phyloP scores from a whole-genome alignment of 1,140 invertebrate genomes.

The Camponotus floridanus region DNA sequence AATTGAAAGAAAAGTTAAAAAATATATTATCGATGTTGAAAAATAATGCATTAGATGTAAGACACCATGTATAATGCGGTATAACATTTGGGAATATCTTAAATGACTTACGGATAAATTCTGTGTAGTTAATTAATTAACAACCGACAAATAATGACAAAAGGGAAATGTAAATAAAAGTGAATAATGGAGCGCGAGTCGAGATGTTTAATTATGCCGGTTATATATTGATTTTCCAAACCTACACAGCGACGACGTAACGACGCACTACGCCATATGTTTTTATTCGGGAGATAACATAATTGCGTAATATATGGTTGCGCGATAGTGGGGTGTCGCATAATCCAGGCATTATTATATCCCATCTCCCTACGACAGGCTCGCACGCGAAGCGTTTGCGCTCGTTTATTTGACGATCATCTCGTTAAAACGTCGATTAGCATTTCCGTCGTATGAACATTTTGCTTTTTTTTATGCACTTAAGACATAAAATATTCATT shows the following conservation, averaged over 20 bases:
- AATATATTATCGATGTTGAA: background rate
- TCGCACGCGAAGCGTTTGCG: slow-evolving; percentile 62
- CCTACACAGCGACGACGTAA: background rate
- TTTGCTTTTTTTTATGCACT: too few relatives aligned
- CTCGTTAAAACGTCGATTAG: slow-evolving; percentile 43
- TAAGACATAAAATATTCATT: too few relatives aligned
- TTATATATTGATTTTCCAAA: slow-evolving; percentile 35
- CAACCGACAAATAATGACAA: background rate
- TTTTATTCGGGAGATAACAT: slow-evolving; percentile 45
- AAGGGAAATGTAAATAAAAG: background rate
- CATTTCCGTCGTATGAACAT: slow-evolving; percentile 15
- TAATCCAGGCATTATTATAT: slow-evolving; percentile 31
- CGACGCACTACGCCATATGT: slow-evolving; percentile 8
- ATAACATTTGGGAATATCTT: background rate
- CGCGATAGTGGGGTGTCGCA: background rate
- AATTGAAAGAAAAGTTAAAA: background rate
- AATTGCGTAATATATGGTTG: slow-evolving; percentile 41
- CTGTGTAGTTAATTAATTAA: too few relatives aligned
- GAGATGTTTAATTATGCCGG: slow-evolving; percentile 10
- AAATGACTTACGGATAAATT: background rate
- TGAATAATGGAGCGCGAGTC: too few relatives aligned
- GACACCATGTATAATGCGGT: background rate
- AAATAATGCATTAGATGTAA: background rate
- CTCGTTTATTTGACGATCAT: slow-evolving; percentile 42
- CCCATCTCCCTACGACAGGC: slow-evolving; percentile 15